Evolutionary conservation across 53 echinoderm and acorn worm species (phyloP), one percentile per base, ranked within the genome.

Genomic region (Astropecten irregularis): DNA sequence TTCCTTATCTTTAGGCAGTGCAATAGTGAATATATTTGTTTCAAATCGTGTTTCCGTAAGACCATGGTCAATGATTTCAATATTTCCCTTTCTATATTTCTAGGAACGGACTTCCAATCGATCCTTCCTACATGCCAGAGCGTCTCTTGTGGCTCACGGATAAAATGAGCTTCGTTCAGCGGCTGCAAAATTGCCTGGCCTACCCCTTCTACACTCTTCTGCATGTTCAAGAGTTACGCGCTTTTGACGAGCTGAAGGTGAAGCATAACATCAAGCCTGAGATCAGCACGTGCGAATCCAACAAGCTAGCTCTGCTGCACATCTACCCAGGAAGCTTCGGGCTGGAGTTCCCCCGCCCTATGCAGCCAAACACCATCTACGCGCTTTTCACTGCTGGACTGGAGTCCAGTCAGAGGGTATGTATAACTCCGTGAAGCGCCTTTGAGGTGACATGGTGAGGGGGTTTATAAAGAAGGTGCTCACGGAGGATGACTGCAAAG

Each of bases 211-310:
- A 61, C 61, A 26, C n/a, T n/a, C n/a, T n/a, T n/a, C n/a, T n/a
- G n/a, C n/a, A n/a, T n/a, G n/a, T n/a, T n/a, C n/a, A n/a, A n/a
- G n/a, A n/a, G n/a, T n/a, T n/a, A n/a, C n/a, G n/a, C n/a, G n/a
- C n/a, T n/a, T 61, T 31, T 11, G 61, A 61, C 10, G 21, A 58
- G 30, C 13, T 58, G 9, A 58, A 58, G 15, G 31, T 58, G 29
- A 58, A 58, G 59, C 31, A 58, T 31, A 58, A 58, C 31, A 58
- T 58, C 59, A 58, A 58, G 30, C 59, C 59, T 14, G 59, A 58
- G 59, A 11, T 58, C 15, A 29, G 30, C 59, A 58, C 30, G 10
- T 14, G 13, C 27, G 59, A 58, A 21, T 58, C 59, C 59, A 7
- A 28, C 27, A 27, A 58, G 2, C 59, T 30, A 58, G 59, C 59